A percentile compares a stretch with the other conserved stretches of the same genome.
These are phyloP conservation scores for Rhingia rostrata DNA, from an alignment of 2,888 invertebrate species.

Conservation along the genomic window DNA sequence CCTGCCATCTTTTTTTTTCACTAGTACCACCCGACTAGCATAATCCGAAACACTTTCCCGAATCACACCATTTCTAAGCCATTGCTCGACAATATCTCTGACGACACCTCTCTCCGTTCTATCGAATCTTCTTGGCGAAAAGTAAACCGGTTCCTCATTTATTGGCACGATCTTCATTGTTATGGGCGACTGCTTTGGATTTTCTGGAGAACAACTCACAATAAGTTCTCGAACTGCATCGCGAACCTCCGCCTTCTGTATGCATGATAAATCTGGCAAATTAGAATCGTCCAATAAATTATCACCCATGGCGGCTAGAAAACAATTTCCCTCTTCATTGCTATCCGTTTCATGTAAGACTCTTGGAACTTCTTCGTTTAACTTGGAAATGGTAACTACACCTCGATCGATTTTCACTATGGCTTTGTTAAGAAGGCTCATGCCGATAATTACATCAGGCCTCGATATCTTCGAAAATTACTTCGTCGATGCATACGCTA, in stretches of 20 bases:
- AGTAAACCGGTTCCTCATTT: slow-evolving; percentile 42
- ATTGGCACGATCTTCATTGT: slow-evolving; percentile 43
- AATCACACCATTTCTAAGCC: slow-evolving; percentile 31
- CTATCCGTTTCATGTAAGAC: too few species aligned
- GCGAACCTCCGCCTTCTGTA: background rate
- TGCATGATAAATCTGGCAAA: too few species aligned
- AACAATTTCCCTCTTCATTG: too few species aligned
- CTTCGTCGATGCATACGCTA: background rate
- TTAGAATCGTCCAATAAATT: too few species aligned
- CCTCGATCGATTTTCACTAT: slow-evolving; percentile 1
- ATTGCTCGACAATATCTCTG: slow-evolving; percentile 26
- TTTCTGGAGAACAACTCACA: slow-evolving; percentile 4
- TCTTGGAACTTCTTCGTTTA: background rate
- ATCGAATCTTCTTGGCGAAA: slow-evolving; percentile 48
- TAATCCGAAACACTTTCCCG: too few species aligned
- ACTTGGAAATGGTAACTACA: background rate
- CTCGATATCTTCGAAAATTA: background rate
- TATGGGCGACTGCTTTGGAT: slow-evolving; percentile 12
- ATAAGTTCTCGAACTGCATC: background rate
- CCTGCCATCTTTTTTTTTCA: slow-evolving; percentile 74
- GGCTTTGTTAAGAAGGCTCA: slow-evolving; percentile 5
- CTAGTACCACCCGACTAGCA: slow-evolving; percentile 75
- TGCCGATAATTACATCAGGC: background rate
- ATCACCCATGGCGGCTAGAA: too few species aligned
- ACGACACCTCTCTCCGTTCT: slow-evolving; percentile 33